These are phyloP conservation scores for Sciaenops ocellatus DNA, from an alignment of 2,797 vertebrate species.

Conservation along the genomic window DNA sequence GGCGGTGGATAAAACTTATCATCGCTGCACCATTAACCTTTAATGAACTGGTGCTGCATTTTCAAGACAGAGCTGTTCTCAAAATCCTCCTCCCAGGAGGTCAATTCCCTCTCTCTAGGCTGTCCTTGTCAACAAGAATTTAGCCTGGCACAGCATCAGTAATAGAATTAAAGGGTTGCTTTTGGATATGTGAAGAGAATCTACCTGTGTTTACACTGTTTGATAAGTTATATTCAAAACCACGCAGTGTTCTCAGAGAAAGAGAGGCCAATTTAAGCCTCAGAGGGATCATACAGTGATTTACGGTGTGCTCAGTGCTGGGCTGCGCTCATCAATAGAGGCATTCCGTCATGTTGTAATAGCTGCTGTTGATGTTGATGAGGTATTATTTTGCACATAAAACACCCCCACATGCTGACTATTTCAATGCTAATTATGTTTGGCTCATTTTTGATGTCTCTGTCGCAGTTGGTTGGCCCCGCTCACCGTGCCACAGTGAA, in stretches of 20 bases:
- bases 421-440: constrained; percentile 74
- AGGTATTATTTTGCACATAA: constrained; percentile 73
- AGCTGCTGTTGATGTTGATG: constrained; percentile 66
- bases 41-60: constrained; percentile 71
- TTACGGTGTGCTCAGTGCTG: constrained; percentile 44
- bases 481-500: constrained; percentile 9
- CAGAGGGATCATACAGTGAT: constrained; percentile 49
- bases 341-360: constrained; percentile 57
- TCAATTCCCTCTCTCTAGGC: constrained; percentile 17
- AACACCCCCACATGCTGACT: constrained; percentile 70
- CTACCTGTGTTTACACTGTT: constrained; percentile 21
- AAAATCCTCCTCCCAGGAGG: constrained; percentile 55
- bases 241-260: not conserved
- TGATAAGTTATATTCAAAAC: constrained; percentile 31
- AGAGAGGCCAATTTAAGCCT: constrained; percentile 33
- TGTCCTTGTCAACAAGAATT: constrained; percentile 57
- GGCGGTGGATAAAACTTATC: constrained; percentile 67
- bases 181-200: constrained; percentile 24
- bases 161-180: constrained; percentile 11
- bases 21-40: constrained; percentile 73
- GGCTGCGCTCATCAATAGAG: constrained; percentile 54
- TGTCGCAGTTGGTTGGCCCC: constrained; percentile 54
- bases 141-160: constrained; percentile 20
- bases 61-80: constrained; percentile 66
- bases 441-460: constrained; percentile 61